Evolutionary conservation across 1,140 invertebrate species (phyloP).

Genomic region (Drosophila santomea): DNA sequence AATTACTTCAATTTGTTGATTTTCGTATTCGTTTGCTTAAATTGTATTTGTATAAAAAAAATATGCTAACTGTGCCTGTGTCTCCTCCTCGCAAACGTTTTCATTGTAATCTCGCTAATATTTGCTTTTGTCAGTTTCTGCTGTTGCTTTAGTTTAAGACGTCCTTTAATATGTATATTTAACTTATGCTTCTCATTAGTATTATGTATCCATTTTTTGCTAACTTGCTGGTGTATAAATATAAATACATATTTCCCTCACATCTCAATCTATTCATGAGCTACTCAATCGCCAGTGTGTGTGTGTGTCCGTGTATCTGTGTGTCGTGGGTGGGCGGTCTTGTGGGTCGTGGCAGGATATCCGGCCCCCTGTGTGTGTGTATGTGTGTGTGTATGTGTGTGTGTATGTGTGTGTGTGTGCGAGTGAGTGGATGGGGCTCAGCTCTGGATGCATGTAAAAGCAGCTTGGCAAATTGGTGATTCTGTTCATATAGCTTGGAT

Average conservation of each 20-base stretch:
- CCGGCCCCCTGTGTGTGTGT: not conserved
- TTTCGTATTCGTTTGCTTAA: conserved; percentile 64
- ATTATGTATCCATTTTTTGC: conserved; percentile 38
- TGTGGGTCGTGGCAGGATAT: conserved; percentile 2
- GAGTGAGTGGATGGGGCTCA: conserved; percentile 16
- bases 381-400: conserved; percentile 12
- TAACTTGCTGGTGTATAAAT: conserved; percentile 68
- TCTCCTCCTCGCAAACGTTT: conserved; percentile 31
- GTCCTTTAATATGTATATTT: conserved; percentile 59
- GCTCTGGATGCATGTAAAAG: conserved; percentile 50
- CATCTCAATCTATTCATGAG: conserved; percentile 44
- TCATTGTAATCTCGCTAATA: conserved; percentile 12
- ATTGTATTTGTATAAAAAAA: conserved; percentile 80
- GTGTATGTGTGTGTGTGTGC: conserved; percentile 12
- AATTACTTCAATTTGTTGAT: conserved; percentile 56
- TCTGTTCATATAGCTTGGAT: conserved; percentile 40
- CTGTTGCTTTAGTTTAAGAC: conserved; percentile 53
- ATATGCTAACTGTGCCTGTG: conserved; percentile 79
- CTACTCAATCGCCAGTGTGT: conserved; percentile 14
- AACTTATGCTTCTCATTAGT: conserved; percentile 44
- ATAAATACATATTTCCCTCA: conserved; percentile 70
- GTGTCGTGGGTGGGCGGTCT: conserved; percentile 6
- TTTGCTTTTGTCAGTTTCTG: conserved; percentile 19
- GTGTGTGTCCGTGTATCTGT: not conserved
- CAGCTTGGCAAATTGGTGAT: conserved; percentile 50